phyloP scores from a whole-genome alignment of 2,113 vertebrate species.

The Paramisgurnus dabryanus region DNA sequence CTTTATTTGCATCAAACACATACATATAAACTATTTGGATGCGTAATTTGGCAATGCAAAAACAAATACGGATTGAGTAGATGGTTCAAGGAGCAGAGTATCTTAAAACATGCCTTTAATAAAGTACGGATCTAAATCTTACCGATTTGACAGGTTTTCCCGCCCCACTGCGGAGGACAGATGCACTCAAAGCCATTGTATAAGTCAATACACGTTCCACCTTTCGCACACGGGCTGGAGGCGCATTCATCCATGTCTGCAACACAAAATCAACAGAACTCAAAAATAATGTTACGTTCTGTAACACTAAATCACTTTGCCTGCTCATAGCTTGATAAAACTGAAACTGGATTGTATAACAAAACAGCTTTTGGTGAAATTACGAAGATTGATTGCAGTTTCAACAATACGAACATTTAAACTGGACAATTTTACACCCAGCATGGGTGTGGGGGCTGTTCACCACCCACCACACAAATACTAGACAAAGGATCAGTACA shows the following conservation, averaged over 20 bases:
- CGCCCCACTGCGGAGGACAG: slow-evolving; percentile 92
- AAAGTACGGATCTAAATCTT: slow-evolving; percentile 55
- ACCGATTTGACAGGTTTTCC: slow-evolving; percentile 95
- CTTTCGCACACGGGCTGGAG: slow-evolving; percentile 86
- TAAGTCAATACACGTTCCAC: slow-evolving; percentile 89
- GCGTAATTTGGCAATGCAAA: neutral
- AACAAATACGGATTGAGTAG: neutral
- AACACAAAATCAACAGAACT: slow-evolving; percentile 17
- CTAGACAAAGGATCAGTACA: neutral
- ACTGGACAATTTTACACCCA: slow-evolving; percentile 32
- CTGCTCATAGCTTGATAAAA: too few species aligned
- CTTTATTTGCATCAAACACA: neutral
- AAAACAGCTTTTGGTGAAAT: neutral
- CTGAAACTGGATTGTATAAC: too few species aligned
- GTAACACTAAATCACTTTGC: neutral
- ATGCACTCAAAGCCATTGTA: slow-evolving; percentile 91
- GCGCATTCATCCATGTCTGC: slow-evolving; percentile 89
- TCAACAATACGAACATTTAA: slow-evolving; percentile 44
- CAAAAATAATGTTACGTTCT: slow-evolving; percentile 6
- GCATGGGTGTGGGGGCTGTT: slow-evolving; percentile 31
- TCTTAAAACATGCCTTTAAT: neutral
- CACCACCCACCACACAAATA: slow-evolving; percentile 32
- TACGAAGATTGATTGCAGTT: slow-evolving; percentile 3
- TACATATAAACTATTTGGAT: neutral
- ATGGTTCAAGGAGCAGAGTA: neutral